Conservation (phyloP, 1,140 invertebrate genomes). For the Onthophagus taurus region DNA sequence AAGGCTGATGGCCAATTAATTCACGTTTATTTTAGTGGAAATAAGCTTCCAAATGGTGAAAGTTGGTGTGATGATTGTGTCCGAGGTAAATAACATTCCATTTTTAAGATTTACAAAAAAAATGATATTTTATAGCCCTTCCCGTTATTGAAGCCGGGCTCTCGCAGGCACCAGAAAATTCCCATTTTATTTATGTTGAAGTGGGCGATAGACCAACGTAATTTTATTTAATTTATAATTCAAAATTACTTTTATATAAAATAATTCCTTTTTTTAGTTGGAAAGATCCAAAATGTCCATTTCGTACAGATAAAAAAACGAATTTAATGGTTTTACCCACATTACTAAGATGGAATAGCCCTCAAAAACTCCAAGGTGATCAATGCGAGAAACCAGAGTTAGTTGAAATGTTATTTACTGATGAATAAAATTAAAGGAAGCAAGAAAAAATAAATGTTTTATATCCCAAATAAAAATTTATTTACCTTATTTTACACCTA, state of each 20-base stretch:
- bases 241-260: not conserved
- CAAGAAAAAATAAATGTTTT: not conserved
- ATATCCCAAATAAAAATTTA: not conserved
- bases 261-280: constrained; percentile 45
- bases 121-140: constrained; percentile 40
- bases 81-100: constrained; percentile 41
- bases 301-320: constrained; percentile 56
- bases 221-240: constrained; percentile 31
- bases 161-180: constrained; percentile 41
- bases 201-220: constrained; percentile 58
- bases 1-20: constrained; percentile 39
- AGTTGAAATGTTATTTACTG: constrained; percentile 56
- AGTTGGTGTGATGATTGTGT: constrained; percentile 73
- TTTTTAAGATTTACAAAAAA: not conserved
- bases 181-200: constrained; percentile 56
- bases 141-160: constrained; percentile 54
- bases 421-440: constrained; percentile 21
- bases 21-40: constrained; percentile 56
- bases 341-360: constrained; percentile 58
- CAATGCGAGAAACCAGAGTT: constrained; percentile 56
- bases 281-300: constrained; percentile 64
- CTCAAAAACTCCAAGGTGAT: constrained; percentile 60
- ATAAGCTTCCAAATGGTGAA: constrained; percentile 50
- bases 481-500: not conserved
- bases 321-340: constrained; percentile 64